Evolutionary conservation across 2,888 invertebrate species (phyloP), one percentile per base, ranked within the genome.

Genomic region (Temnothorax rugatulus): DNA sequence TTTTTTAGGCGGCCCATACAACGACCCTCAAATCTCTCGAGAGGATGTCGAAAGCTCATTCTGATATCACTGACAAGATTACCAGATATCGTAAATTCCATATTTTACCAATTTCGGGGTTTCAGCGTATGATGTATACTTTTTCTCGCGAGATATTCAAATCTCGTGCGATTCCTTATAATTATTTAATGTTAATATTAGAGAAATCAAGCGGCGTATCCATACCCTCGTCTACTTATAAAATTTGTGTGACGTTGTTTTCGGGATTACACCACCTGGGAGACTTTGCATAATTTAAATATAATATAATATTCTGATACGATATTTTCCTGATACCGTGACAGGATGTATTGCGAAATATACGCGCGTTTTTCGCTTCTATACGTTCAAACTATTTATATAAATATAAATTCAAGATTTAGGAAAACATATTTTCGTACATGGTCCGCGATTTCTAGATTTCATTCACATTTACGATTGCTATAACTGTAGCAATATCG

Each of bases 1-100:
- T 81, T 81, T 81, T 79, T 81, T 81, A 59, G 98, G 95, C 41
- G 98, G 98, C 63, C 98, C 98, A 94, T 97, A 97, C 88, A 98
- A 97, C 93, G 97, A 97, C 89, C 97, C 97, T 94, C 79, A 96
- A 96, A 92, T 25, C 47, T 91, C 82, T 68, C 44, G 71, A 83
- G 34, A 57, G n/a, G n/a, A 15, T 38, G 63, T 84, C 81, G 25
- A 84, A 64, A 81, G 25, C 25, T 75, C 63, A 59, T 15, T 38
- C 18, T 18, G 7, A 44, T 29, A 34, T 66, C n/a, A 25, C 34
- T 38, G 47, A 59, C 38, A 59, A 77, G 77, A 77, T 68, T 54
- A 50, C 21, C 41, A 21, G 52, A 66, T 76, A 52, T 79, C 21
- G 21, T 59, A 71, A 71, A 47, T 21, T 57, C 11, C 4, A 54